Evolutionary conservation across 2,797 vertebrate species (phyloP), one percentile per base, ranked within the genome.

Genomic region (Epinephelus coioides): DNA sequence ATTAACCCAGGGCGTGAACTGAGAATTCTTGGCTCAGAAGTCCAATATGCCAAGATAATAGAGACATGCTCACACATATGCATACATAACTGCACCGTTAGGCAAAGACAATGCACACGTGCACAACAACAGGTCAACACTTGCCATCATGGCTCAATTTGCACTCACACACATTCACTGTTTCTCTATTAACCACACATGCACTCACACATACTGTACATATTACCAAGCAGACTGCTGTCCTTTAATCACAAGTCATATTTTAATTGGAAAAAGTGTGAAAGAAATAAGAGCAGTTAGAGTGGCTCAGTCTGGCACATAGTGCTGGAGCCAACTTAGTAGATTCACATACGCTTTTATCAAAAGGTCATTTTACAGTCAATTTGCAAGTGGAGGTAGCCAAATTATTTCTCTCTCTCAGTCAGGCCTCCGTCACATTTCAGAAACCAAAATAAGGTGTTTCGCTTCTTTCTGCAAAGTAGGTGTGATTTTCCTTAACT

Each of bases 261-360:
- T 82, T 91, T 88, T 88, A 92, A 92, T 90, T 89, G 84, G 76
- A 81, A 43, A 53, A 86, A 84, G 90, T 87, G 87, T 89, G 86
- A 88, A 86, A 49, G 49, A 87, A 91, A 87, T 46, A 55, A 62
- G 57, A 82, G 63, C 65, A 44, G 54, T 81, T 21, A 46, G 61
- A 67, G 67, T 27, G 85, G 57, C 75, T 78, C 85, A 73, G 76
- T 89, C 79, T 91, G 85, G 86, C 87, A 84, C 53, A 25, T 73
- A 80, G 70, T 23, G 70, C 34, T 23, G 54, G 44, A 87, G 87
- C 67, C 73, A 88, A 84, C 49, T 82, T 74, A 49, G 43, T 69
- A 57, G 57, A 85, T 79, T 65, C 77, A 71, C 77, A 74, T 83
- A 86, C 76, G 84, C 61, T 89, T 88, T 86, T 56, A 76, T 86